These are phyloP conservation scores for Pantherophis alleghaniensis DNA, from an alignment of 2,797 vertebrate species.

Conservation along the genomic window DNA sequence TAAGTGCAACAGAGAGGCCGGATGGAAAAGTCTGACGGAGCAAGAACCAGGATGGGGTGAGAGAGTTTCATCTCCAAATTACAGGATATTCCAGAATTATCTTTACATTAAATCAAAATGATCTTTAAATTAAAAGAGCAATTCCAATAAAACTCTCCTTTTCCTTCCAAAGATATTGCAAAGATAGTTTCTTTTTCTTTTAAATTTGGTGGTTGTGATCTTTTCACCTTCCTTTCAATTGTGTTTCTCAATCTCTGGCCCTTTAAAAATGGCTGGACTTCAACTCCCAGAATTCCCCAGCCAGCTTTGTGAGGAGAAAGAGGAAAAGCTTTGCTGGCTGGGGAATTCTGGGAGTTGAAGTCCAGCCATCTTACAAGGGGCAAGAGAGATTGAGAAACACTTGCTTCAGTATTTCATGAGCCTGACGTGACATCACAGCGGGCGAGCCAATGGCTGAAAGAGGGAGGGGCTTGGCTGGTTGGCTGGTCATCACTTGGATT, in stretches of 20 bases:
- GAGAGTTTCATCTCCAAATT: background rate
- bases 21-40: background rate
- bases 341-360: background rate
- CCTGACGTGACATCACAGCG: background rate
- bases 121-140: background rate
- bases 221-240: background rate
- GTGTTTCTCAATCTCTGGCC: background rate
- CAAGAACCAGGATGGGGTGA: background rate
- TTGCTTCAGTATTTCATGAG: background rate
- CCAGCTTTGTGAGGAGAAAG: too few relatives aligned
- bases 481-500: background rate
- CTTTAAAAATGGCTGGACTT: background rate
- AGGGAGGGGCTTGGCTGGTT: too few relatives aligned
- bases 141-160: background rate
- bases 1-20: accelerated
- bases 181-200: background rate
- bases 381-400: background rate
- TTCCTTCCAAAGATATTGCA: background rate
- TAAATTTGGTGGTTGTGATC: too few relatives aligned
- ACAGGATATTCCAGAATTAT: background rate
- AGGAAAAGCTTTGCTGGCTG: background rate
- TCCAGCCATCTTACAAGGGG: background rate
- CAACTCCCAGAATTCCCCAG: background rate
- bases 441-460: background rate
- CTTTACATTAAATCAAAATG: background rate